Evolutionary conservation across 1,140 invertebrate species (phyloP).

Genomic region (Dinothrombium tinctorium): DNA sequence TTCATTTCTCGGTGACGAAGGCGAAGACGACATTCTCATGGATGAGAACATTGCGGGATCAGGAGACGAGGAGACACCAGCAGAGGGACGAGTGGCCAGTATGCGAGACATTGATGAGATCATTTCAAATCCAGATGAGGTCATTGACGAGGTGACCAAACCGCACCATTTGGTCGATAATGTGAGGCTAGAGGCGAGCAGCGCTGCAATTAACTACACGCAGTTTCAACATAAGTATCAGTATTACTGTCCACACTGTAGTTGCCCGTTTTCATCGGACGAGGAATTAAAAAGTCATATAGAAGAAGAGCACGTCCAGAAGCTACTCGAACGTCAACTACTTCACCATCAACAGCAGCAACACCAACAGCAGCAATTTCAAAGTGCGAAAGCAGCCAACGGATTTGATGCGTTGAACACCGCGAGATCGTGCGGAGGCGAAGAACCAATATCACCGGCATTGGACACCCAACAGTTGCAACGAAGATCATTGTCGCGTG

Average conservation of each 20-base stretch:
- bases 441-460: too few relatives aligned
- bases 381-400: too few relatives aligned
- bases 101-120: too few relatives aligned
- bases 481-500: too few relatives aligned
- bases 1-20: background rate
- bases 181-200: background rate
- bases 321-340: constrained; percentile 15
- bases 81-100: too few relatives aligned
- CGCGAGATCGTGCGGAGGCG: too few relatives aligned
- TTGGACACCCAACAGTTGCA: too few relatives aligned
- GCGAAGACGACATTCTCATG: background rate
- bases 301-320: constrained; percentile 19
- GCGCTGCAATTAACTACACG: background rate
- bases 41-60: background rate
- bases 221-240: background rate
- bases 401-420: too few relatives aligned
- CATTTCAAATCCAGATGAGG: background rate
- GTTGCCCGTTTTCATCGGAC: constrained; percentile 14
- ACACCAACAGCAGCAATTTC: too few relatives aligned
- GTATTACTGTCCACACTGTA: constrained; percentile 16
- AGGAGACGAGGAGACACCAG: background rate
- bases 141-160: background rate
- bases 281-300: constrained; percentile 17
- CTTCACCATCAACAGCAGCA: constrained; percentile 13
- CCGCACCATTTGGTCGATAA: background rate